These are phyloP conservation scores for Drosophila longiperda DNA, from an alignment of 2,888 invertebrate genomes.

Conservation along the genomic window DNA sequence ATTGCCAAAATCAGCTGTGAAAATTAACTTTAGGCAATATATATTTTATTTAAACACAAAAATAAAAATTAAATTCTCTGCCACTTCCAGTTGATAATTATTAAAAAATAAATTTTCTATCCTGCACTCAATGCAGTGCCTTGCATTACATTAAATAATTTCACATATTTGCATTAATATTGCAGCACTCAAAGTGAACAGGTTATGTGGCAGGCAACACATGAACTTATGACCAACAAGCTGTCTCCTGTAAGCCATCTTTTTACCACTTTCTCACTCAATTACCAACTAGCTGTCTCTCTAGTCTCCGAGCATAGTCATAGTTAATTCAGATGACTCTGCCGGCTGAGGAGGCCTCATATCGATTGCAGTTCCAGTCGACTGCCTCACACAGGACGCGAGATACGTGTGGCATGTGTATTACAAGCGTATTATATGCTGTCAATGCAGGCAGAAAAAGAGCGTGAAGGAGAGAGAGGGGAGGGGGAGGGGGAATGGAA, in stretches of 20 bases:
- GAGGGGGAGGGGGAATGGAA: not conserved
- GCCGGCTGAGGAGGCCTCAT: conserved; percentile 36
- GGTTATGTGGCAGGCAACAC: conserved; percentile 28
- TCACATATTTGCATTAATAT: conserved; percentile 51
- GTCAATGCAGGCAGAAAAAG: conserved; percentile 35
- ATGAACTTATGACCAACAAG: not conserved
- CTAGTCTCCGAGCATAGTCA: conserved; percentile 36
- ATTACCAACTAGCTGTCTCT: not conserved
- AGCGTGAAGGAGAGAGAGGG: not conserved
- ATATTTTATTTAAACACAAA: no score
- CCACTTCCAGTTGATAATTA: not conserved
- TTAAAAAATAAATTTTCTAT: conserved; percentile 1
- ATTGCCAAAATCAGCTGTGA: no score
- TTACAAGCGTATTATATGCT: conserved; percentile 69
- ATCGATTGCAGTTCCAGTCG: conserved; percentile 71
- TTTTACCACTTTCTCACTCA: not conserved
- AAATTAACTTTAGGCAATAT: no score
- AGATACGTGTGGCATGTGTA: conserved; percentile 69
- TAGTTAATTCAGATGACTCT: conserved; percentile 66
- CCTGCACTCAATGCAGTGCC: conserved; percentile 31
- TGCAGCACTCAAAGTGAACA: conserved; percentile 35
- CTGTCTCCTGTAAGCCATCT: not conserved
- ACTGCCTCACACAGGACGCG: conserved; percentile 63
- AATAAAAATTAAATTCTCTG: no score
- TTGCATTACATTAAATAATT: conserved; percentile 46